A percentile compares a stretch with the other conserved stretches of the same genome.
Evolutionary conservation across 2,113 vertebrate genomes (phyloP).

Genomic region (Chunga burmeisteri): DNA sequence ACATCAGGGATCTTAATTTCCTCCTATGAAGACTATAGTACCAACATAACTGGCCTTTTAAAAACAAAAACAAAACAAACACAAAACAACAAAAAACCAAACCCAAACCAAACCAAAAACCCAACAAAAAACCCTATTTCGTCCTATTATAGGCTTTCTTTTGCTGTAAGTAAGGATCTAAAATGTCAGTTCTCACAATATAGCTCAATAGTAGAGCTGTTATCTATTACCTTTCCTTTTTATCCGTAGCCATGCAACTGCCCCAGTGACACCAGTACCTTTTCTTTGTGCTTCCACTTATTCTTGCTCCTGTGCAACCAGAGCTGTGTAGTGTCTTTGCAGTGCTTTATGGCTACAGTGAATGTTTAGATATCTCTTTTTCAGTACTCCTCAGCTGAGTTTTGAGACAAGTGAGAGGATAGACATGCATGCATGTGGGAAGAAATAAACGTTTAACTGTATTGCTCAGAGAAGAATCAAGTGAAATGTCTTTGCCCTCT

Average conservation of each 20-base stretch:
- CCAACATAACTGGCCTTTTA: not conserved
- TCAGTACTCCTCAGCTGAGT: not conserved
- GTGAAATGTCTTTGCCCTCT: not conserved
- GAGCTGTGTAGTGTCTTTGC: not conserved
- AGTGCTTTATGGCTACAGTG: not conserved
- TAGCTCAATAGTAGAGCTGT: not conserved
- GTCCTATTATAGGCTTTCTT: not conserved
- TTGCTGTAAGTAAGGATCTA: not conserved
- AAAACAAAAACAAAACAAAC: not conserved
- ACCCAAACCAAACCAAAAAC: too few species aligned
- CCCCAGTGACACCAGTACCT: not conserved
- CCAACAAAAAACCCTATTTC: not conserved
- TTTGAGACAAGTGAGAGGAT: not conserved
- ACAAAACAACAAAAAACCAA: not conserved
- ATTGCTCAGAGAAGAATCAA: not conserved
- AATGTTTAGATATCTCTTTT: not conserved
- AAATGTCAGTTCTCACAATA: not conserved
- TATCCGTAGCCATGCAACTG: not conserved
- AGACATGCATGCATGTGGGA: not conserved
- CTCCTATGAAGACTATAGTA: not conserved
- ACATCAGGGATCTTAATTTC: slow-evolving; percentile 16
- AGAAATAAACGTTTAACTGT: not conserved
- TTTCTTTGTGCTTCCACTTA: not conserved
- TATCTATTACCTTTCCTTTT: not conserved
- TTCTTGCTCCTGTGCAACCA: not conserved